phyloP scores from a whole-genome alignment of 2,888 invertebrate species.

The Sinohyriopsis cumingii region DNA sequence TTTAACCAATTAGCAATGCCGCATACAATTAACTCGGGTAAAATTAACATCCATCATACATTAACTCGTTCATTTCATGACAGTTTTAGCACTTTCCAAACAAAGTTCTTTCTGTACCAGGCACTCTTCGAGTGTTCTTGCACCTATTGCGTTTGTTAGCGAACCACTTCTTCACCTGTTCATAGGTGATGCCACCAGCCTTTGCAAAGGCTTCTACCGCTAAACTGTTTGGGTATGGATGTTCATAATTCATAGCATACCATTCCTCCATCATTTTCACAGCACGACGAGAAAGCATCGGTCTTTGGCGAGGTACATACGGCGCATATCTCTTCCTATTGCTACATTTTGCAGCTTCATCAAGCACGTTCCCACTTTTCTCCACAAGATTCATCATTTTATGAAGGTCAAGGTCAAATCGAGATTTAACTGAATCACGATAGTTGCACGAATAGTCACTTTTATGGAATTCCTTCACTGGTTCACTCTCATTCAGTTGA shows the following conservation, averaged over 20 bases:
- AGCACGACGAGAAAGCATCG: constrained; percentile 40
- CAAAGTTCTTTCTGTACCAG: constrained; percentile 1
- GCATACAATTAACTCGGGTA: too few relatives aligned
- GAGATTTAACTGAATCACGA: constrained; percentile 38
- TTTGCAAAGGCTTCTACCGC: constrained; percentile 41
- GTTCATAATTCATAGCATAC: constrained; percentile 53
- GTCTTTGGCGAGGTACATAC: constrained; percentile 10
- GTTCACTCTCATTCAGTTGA: constrained; percentile 37
- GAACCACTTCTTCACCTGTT: constrained; percentile 65
- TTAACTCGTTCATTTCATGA: too few relatives aligned
- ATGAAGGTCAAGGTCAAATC: constrained; percentile 46
- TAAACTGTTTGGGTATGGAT: constrained; percentile 54
- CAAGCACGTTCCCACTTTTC: constrained; percentile 32
- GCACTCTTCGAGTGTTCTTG: constrained; percentile 44
- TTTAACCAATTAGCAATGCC: too few relatives aligned
- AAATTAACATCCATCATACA: too few relatives aligned
- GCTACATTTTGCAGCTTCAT: constrained; percentile 23
- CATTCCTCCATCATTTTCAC: constrained; percentile 51
- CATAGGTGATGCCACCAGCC: constrained; percentile 43
- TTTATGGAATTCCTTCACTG: constrained; percentile 36
- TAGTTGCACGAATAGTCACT: constrained; percentile 25
- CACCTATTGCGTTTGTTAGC: constrained; percentile 59
- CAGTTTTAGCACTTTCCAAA: too few relatives aligned
- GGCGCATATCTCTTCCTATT: background rate
- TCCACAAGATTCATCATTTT: constrained; percentile 44